Evolutionary conservation across 2,888 invertebrate genomes (phyloP).

Genomic region (Drosophila emarginata): DNA sequence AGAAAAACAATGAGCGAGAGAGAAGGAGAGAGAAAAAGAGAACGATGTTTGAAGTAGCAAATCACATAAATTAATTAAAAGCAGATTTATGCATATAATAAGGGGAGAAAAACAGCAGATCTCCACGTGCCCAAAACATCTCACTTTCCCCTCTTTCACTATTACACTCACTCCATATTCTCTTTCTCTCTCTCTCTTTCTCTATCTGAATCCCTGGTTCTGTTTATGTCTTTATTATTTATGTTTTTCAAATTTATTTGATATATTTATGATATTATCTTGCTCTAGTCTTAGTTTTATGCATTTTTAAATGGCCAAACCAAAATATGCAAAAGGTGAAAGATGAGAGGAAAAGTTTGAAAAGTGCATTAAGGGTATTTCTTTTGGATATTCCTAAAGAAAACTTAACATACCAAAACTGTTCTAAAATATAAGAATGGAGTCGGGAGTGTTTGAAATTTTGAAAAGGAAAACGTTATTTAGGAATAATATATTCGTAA

Average conservation of each 20-base stretch:
- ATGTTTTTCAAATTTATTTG: constrained; percentile 53
- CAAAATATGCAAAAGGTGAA: constrained; percentile 41
- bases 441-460: no score
- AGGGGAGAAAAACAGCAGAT: constrained; percentile 5
- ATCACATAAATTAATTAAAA: constrained; percentile 65
- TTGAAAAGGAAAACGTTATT: no score
- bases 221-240: constrained; percentile 48
- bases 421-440: no score
- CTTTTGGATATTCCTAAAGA: constrained; percentile 1
- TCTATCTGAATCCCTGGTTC: not conserved
- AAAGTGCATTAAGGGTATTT: not conserved
- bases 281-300: constrained; percentile 54
- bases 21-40: not conserved
- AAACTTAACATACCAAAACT: no score
- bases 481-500: no score
- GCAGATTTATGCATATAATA: constrained; percentile 43
- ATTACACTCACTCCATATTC: not conserved
- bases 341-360: constrained; percentile 33
- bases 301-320: constrained; percentile 69
- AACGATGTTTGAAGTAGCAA: constrained; percentile 22
- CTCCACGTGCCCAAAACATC: not conserved
- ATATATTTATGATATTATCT: constrained; percentile 59
- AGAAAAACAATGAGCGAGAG: not conserved
- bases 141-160: not conserved
- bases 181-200: not conserved